Evolutionary conservation across 2,113 vertebrate genomes (phyloP).

Genomic region (Halichoeres trimaculatus): DNA sequence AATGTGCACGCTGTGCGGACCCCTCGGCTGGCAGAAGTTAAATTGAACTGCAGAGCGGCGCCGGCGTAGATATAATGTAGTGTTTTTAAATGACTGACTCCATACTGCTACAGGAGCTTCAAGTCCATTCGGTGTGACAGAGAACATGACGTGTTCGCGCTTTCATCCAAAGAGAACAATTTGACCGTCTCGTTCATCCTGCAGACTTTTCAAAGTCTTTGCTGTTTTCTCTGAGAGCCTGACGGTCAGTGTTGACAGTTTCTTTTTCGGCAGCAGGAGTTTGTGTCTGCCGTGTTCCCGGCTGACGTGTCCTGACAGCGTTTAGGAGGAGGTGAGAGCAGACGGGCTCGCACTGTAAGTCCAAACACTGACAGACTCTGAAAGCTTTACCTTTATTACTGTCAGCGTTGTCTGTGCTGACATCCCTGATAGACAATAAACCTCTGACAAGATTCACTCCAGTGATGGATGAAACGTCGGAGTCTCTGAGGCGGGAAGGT

Average conservation of each 20-base stretch:
- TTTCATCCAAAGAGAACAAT: slow-evolving; percentile 31
- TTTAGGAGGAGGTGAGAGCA: slow-evolving; percentile 31
- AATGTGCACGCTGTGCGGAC: slow-evolving; percentile 33
- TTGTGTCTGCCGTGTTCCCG: slow-evolving; percentile 11
- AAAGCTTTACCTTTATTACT: slow-evolving; percentile 41
- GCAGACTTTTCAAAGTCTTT: slow-evolving; percentile 10
- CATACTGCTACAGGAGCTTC: slow-evolving; percentile 17
- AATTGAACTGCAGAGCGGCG: slow-evolving; percentile 57
- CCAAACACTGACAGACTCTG: slow-evolving; percentile 40
- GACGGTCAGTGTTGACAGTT: not conserved
- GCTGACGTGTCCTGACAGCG: slow-evolving; percentile 34
- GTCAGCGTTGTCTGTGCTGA: slow-evolving; percentile 1
- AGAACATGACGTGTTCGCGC: slow-evolving; percentile 12
- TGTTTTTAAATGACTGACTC: slow-evolving; percentile 43
- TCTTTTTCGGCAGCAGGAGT: slow-evolving; percentile 12
- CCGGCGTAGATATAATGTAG: slow-evolving; percentile 1
- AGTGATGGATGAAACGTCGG: slow-evolving; percentile 9
- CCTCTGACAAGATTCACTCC: slow-evolving; percentile 12
- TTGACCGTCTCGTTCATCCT: slow-evolving; percentile 26
- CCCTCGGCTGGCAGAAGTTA: slow-evolving; percentile 36
- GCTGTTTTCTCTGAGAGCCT: not conserved
- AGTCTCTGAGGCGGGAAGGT: not conserved
- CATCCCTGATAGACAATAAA: slow-evolving; percentile 20
- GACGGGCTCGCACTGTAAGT: slow-evolving; percentile 33
- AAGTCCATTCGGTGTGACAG: slow-evolving; percentile 15